Evolutionary conservation across 2,113 vertebrate genomes (phyloP).

Genomic region (Eubucco bourcierii): DNA sequence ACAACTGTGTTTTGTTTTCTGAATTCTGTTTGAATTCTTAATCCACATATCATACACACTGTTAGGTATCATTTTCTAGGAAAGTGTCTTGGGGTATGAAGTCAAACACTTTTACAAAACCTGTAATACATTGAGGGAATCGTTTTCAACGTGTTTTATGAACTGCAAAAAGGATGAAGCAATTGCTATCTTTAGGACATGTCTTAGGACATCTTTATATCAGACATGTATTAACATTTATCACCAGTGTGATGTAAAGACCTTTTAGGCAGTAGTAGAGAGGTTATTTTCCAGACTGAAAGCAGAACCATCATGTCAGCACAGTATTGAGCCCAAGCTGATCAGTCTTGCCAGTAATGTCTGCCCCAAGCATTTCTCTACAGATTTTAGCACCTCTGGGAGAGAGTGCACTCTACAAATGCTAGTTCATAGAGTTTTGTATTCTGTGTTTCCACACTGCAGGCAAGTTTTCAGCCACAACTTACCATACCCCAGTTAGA

Average conservation of each 20-base stretch:
- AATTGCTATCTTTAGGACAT: neutral
- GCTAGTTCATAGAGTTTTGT: neutral
- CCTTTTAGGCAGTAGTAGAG: neutral
- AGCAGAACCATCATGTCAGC: neutral
- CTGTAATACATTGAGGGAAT: neutral
- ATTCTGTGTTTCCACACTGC: neutral
- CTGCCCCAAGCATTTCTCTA: rapidly evolving
- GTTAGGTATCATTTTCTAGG: neutral
- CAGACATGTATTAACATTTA: neutral
- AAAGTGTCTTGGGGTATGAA: neutral
- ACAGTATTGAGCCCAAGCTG: neutral
- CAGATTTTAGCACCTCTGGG: neutral
- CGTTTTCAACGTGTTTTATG: neutral
- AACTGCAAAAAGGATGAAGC: neutral
- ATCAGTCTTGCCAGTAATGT: neutral
- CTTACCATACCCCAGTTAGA: neutral
- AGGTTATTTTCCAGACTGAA: neutral
- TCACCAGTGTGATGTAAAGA: neutral
- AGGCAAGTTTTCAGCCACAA: neutral
- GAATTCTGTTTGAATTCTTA: neutral
- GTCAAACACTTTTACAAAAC: neutral
- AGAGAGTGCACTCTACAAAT: neutral
- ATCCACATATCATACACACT: neutral
- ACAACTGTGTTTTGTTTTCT: neutral
- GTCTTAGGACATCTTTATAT: neutral